Evolutionary conservation across 2,797 vertebrate genomes (phyloP), one percentile per base, ranked within the genome.

Genomic region (Bovichtus diacanthus): DNA sequence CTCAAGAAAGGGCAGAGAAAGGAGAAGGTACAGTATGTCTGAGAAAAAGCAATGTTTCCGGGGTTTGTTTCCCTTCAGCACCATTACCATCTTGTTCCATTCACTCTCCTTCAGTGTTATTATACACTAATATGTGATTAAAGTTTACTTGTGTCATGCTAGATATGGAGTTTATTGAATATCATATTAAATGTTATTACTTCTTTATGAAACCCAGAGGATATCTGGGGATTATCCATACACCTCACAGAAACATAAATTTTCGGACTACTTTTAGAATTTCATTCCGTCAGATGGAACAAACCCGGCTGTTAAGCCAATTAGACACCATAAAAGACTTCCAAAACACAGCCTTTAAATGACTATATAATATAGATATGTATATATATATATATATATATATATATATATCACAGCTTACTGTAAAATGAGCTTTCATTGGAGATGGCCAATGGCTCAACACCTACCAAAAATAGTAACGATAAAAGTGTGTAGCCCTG

Each of bases 191-290:
- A 51, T 47, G 1, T 27, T 44, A 62, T 47, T 41, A 21, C 23
- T 7, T 27, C 19, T 39, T 59, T 21, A 51, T 47, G n/a, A 44
- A 67, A 51, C n/a, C 36, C 36, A 58, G 61, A 70, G 29, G 44
- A 61, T 51, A 56, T 61, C 61, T 70, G 49, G 25, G 34, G 36
- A 34, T 54, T 16, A 36, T 77, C 46, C 29, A 44, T 51, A 25
- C 11, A 2, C 39, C 21, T 50, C 47, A 54, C 18, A 39, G 21
- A 74, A 47, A 62, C 43, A 38, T 10, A 50, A 53, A 15, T 19
- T 46, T 68, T 16, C 36, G 34, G 21, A 46, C 41, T 27, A 5
- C 4, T 77, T 65, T 78, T 19, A 54, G 9, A 23, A 25, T 73
- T 27, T 15, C 9, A 23, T 66, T 55, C 18, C 4, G 1, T 63